Base-by-base conservation (phyloP, 2,113 vertebrate genomes). In the Ictalurus furcatus region DNA sequence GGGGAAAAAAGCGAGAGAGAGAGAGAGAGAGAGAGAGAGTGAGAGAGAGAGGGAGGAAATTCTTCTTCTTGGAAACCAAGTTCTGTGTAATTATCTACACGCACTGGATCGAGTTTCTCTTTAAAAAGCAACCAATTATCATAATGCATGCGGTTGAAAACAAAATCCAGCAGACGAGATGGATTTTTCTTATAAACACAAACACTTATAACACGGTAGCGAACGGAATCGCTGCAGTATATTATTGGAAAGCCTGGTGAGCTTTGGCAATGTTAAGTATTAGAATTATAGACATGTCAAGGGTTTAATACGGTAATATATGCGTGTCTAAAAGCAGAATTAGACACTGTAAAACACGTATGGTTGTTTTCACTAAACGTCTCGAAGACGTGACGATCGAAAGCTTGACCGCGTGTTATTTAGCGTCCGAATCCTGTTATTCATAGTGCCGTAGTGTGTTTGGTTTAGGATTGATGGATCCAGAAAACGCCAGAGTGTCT, bases 81-180 rank as follows among this genome's bases (percentile, higher is more conserved):
- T 90, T 84, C 91, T 93, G 91, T 94, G 93, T 92, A 92, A 92
- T 95, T 91, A 93, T 90, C 86, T 90, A 84, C 90, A 93, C 91
- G 90, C 90, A 91, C 78, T 8, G 89, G 92, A 95, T 96, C 93
- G 80, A 84, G 91, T 96, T 96, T 92, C 94, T 92, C 84, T 91
- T 85, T 90, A 93, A 93, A 94, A 92, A 94, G 92, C 91, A 93
- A 92, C 81, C 90, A 90, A 94, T 93, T 93, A 93, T 91, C 87
- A 90, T 93, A 91, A 94, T 91, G 87, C 84, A 87, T 92, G 93
- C 85, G 93, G 92, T 94, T 92, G 61, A 91, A 90, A 91, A 91
- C 90, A 89, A 92, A 89, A 91, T 89, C 89, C 91, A 78, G 74
- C 67, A 93, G 92, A 92, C 90, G 86, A 90, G 90, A 91, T 87